phyloP scores from a whole-genome alignment of 2,113 vertebrate genomes.

The Aptenodytes forsteri region DNA sequence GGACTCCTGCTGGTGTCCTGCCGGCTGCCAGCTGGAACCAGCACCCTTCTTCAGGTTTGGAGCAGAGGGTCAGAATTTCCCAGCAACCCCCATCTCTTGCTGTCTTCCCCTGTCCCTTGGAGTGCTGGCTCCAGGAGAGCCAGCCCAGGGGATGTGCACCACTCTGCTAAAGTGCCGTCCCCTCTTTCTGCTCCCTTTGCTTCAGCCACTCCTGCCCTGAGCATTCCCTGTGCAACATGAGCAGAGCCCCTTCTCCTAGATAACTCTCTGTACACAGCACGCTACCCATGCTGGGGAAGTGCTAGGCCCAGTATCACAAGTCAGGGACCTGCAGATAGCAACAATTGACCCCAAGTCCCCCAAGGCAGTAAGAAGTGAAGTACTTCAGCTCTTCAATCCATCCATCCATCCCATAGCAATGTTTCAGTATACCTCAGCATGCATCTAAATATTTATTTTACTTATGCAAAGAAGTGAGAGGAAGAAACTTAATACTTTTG shows the following conservation, averaged over 20 bases:
- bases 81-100: neutral
- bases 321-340: neutral
- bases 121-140: neutral
- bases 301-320: neutral
- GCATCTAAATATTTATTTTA: neutral
- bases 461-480: neutral
- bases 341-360: neutral
- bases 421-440: neutral
- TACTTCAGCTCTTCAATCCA: neutral
- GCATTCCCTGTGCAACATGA: neutral
- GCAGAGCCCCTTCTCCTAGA: neutral
- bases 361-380: neutral
- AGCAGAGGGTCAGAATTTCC: neutral
- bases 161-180: neutral
- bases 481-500: neutral
- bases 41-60: neutral
- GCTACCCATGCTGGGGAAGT: neutral
- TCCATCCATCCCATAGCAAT: neutral
- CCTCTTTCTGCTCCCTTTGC: neutral
- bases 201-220: neutral
- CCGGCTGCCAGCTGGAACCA: neutral
- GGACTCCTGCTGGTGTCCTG: neutral
- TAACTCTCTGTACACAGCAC: neutral
- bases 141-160: neutral
- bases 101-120: neutral